These are phyloP conservation scores for Ursus arctos DNA, from an alignment of 2,113 vertebrate genomes.

Conservation along the genomic window DNA sequence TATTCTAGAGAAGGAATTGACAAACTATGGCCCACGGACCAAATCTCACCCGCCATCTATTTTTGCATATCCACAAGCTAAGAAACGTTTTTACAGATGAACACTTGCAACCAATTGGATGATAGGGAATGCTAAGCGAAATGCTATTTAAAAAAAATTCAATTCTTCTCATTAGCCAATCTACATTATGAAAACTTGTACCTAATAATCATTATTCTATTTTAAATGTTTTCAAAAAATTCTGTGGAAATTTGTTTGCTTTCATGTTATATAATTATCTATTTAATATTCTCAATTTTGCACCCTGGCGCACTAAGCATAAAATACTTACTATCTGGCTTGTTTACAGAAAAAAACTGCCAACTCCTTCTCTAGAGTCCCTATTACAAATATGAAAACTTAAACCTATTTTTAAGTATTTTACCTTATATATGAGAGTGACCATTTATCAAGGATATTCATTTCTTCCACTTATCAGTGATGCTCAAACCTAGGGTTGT, in stretches of 20 bases:
- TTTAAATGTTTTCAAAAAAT: slow-evolving; percentile 27
- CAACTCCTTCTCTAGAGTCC: not conserved
- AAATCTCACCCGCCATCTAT: not conserved
- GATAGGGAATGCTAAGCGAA: slow-evolving; percentile 1
- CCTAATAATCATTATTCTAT: not conserved
- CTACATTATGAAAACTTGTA: not conserved
- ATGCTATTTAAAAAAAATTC: slow-evolving; percentile 9
- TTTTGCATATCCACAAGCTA: not conserved
- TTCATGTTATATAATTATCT: not conserved
- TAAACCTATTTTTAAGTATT: not conserved
- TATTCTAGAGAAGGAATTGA: not conserved
- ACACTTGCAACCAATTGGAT: not conserved
- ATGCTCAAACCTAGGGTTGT: not conserved
- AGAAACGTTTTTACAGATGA: slow-evolving; percentile 17
- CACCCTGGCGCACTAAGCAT: not conserved
- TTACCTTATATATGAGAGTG: not conserved
- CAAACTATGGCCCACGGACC: not conserved
- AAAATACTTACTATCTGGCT: not conserved
- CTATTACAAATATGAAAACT: slow-evolving; percentile 23
- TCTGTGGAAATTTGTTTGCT: not conserved
- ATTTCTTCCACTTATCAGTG: not conserved
- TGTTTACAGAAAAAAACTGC: not conserved
- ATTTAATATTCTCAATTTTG: not conserved
- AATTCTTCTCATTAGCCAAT: slow-evolving; percentile 44
- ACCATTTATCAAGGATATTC: not conserved